Conservation (phyloP, 30 jellyfish, hydroid and myxozoan species). For the Catostylus mosaicus region DNA sequence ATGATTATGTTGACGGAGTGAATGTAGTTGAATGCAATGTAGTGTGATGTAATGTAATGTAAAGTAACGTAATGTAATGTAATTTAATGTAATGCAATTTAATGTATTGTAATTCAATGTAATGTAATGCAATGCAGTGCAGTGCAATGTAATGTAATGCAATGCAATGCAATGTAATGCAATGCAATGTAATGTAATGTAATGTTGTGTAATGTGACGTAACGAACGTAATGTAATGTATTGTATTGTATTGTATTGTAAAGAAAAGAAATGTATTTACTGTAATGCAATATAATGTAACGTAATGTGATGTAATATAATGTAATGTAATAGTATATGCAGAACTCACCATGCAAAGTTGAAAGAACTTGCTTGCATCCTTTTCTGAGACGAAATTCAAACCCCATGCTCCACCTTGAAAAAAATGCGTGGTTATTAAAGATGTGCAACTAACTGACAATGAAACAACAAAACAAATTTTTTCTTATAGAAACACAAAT, state of each 20-base stretch:
- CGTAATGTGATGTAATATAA: not conserved
- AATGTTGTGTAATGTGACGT: too few species aligned
- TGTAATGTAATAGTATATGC: not conserved
- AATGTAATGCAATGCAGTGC: too few species aligned
- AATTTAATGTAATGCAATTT: too few species aligned
- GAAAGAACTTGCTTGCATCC: slow-evolving; percentile 78
- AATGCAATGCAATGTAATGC: not conserved
- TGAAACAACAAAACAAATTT: too few species aligned
- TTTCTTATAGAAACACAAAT: too few species aligned
- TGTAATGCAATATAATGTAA: not conserved
- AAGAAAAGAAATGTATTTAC: not conserved
- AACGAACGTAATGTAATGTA: not conserved
- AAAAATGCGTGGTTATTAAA: too few species aligned
- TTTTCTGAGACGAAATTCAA: slow-evolving; percentile 87
- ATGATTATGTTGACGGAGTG: too few species aligned
- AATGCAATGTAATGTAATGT: not conserved
- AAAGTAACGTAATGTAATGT: too few species aligned
- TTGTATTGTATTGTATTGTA: not conserved
- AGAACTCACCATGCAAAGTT: slow-evolving; percentile 62
- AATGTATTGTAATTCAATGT: too few species aligned
- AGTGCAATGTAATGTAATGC: not conserved
- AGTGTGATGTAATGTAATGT: not conserved
- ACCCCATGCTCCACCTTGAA: slow-evolving; percentile 99
- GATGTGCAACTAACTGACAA: too few species aligned
- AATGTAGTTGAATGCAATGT: too few species aligned